Evolutionary conservation across 2,113 vertebrate genomes (phyloP).

Genomic region (Numida meleagris): DNA sequence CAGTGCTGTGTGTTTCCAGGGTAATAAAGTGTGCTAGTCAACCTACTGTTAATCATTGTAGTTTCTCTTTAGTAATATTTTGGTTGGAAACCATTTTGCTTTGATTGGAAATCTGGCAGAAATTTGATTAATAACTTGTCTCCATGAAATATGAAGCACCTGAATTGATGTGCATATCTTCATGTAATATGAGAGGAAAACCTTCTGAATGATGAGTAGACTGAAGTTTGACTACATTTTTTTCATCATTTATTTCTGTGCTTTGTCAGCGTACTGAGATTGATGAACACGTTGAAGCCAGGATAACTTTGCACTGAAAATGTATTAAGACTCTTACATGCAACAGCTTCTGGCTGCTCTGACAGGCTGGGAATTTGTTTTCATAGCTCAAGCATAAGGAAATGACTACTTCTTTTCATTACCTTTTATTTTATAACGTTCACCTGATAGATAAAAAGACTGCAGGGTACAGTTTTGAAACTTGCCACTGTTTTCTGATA

Average conservation of each 20-base stretch:
- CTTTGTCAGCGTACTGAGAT: neutral
- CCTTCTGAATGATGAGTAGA: neutral
- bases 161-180: neutral
- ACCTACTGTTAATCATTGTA: neutral
- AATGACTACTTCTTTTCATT: neutral
- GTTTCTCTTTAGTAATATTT: neutral
- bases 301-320: neutral
- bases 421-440: neutral
- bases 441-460: constrained; percentile 1
- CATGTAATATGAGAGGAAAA: neutral
- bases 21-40: neutral
- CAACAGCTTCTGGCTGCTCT: neutral
- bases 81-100: neutral
- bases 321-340: neutral
- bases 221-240: neutral
- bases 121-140: neutral
- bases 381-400: neutral
- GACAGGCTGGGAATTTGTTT: neutral
- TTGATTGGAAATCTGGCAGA: neutral
- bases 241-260: neutral
- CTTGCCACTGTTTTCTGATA: neutral
- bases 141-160: neutral
- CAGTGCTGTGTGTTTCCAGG: constrained; percentile 21
- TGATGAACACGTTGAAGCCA: neutral
- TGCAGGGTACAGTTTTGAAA: neutral